Conservation (phyloP, 2,797 vertebrate genomes). For the Microcaecilia unicolor region DNA sequence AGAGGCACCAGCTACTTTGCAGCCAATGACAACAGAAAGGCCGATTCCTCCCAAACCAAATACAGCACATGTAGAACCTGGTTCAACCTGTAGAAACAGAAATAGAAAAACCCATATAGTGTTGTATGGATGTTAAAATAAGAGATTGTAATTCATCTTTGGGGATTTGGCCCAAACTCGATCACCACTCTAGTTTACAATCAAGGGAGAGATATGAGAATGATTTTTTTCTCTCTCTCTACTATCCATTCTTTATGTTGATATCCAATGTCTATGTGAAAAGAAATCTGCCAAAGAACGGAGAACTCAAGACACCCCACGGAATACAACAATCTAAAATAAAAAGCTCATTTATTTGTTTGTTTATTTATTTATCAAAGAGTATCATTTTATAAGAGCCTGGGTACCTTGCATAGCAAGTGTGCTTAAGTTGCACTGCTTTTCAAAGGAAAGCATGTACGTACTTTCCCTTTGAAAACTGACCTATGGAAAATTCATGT, state of each 20-base stretch:
- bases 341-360: too few relatives aligned
- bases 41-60: conserved; percentile 85
- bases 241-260: background rate
- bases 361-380: too few relatives aligned
- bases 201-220: background rate
- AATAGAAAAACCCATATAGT: background rate
- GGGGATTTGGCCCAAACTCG: background rate
- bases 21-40: conserved; percentile 75
- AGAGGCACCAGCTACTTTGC: conserved; percentile 69
- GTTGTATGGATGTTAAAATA: background rate
- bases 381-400: too few relatives aligned
- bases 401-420: too few relatives aligned
- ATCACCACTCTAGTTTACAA: background rate
- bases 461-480: too few relatives aligned
- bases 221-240: too few relatives aligned
- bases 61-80: conserved; percentile 71
- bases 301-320: too few relatives aligned
- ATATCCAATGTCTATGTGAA: background rate
- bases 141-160: background rate
- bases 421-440: too few relatives aligned
- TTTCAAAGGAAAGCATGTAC: too few relatives aligned
- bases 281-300: too few relatives aligned
- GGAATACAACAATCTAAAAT: too few relatives aligned
- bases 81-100: conserved; percentile 56
- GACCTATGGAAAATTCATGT: too few relatives aligned